Evolutionary conservation across 2,113 vertebrate species (phyloP).

Genomic region (Phalacrocorax aristotelis): DNA sequence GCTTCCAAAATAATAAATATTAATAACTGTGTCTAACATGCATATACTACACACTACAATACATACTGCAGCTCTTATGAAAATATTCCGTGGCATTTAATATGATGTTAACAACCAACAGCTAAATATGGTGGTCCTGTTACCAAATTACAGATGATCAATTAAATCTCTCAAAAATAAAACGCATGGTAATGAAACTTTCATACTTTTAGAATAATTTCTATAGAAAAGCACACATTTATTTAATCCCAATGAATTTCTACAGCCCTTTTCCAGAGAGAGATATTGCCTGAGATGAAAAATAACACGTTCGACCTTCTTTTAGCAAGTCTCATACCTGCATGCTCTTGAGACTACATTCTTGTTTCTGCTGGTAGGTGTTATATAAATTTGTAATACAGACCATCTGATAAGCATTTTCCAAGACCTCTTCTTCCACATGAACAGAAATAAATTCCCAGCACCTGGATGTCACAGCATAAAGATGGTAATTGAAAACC

Average conservation of each 20-base stretch:
- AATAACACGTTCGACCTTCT: background rate
- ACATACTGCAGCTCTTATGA: background rate
- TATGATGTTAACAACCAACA: background rate
- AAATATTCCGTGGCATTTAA: background rate
- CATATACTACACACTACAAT: background rate
- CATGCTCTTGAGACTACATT: background rate
- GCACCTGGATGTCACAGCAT: background rate
- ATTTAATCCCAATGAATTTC: background rate
- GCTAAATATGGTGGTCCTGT: background rate
- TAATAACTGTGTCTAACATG: background rate
- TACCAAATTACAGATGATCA: background rate
- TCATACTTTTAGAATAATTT: background rate
- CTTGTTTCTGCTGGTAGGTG: background rate
- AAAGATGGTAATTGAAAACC: background rate
- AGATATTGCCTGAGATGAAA: background rate
- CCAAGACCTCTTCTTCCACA: background rate
- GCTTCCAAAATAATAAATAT: background rate
- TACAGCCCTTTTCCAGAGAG: background rate
- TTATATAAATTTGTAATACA: background rate
- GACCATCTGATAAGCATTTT: slow-evolving; percentile 14
- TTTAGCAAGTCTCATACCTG: background rate
- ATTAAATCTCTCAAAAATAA: background rate
- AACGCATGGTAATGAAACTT: background rate
- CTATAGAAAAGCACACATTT: background rate
- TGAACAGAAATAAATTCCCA: slow-evolving; percentile 27